Base-by-base conservation (phyloP, 2,797 vertebrate genomes). In the Holocentrus rufus region DNA sequence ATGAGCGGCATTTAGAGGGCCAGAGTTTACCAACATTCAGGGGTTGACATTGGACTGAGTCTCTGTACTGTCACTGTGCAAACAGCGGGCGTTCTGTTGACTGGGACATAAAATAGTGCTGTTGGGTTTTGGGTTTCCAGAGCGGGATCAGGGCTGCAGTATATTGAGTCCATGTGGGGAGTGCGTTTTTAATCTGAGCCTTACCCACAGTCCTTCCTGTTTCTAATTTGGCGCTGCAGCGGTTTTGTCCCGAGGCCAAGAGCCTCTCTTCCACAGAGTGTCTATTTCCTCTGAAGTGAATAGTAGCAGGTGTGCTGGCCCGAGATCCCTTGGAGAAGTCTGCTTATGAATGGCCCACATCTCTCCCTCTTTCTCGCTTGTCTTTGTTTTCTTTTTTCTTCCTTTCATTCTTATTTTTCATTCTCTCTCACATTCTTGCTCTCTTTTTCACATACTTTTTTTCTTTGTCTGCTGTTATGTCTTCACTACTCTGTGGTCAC, bases 211-310 rank as follows among this genome's bases (percentile, higher is more conserved):
- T 91, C 93, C 92, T 94, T 95, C 94, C 94, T 94, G 94, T 94
- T 95, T 95, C 94, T 94, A 94, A 94, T 94, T 94, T 94, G 92
- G 92, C 93, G 89, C 92, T 93, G 91, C 91, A 90, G 93, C 88
- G 93, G 94, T 94, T 95, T 94, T 94, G 93, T 95, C 92, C 91
- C 61, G 84, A 89, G 93, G 93, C 94, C 92, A 94, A 92, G 82
- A 93, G 92, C 91, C 92, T 94, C 93, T 94, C 93, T 93, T 94
- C 93, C 94, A 93, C 90, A 87, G 92, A 94, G 92, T 93, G 93
- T 94, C 93, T 93, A 93, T 94, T 94, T 94, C 94, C 94, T 94
- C 92, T 93, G 91, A 93, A 93, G 93, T 95, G 94, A 95, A 93
- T 92, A 93, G 93, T 94, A 94, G 93, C 93, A 95, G 93, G 93